These are phyloP conservation scores for Ophonus ardosiacus DNA, from an alignment of 2,888 invertebrate genomes.

Conservation along the genomic window DNA sequence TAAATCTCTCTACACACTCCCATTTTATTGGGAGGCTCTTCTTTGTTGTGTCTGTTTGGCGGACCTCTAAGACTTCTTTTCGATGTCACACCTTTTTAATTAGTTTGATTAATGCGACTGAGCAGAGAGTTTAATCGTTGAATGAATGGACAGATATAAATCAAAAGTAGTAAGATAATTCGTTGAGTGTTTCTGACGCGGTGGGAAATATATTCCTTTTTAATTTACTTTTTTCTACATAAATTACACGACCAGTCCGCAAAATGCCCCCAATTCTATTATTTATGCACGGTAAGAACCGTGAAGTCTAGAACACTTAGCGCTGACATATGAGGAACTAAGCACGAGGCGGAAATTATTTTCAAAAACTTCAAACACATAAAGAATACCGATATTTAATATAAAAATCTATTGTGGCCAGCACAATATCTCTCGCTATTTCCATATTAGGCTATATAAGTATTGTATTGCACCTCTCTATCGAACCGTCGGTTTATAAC, in stretches of 20 bases:
- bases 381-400: too few relatives aligned
- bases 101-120: constrained; percentile 44
- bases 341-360: too few relatives aligned
- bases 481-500: too few relatives aligned
- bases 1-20: constrained; percentile 34
- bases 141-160: constrained; percentile 51
- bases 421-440: too few relatives aligned
- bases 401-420: too few relatives aligned
- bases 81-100: constrained; percentile 7
- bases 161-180: constrained; percentile 46
- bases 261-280: constrained; percentile 13
- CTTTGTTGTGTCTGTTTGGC: constrained; percentile 3
- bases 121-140: constrained; percentile 18
- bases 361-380: too few relatives aligned
- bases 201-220: constrained; percentile 45
- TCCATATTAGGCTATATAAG: too few relatives aligned
- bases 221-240: constrained; percentile 52
- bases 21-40: constrained; percentile 24
- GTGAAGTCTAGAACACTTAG: background rate
- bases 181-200: constrained; percentile 37
- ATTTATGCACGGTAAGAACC: constrained; percentile 15
- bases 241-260: constrained; percentile 25
- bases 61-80: background rate
- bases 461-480: too few relatives aligned
- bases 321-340: background rate